Conservation (phyloP, 1,140 invertebrate species). For the Pachypsylla venusta region DNA sequence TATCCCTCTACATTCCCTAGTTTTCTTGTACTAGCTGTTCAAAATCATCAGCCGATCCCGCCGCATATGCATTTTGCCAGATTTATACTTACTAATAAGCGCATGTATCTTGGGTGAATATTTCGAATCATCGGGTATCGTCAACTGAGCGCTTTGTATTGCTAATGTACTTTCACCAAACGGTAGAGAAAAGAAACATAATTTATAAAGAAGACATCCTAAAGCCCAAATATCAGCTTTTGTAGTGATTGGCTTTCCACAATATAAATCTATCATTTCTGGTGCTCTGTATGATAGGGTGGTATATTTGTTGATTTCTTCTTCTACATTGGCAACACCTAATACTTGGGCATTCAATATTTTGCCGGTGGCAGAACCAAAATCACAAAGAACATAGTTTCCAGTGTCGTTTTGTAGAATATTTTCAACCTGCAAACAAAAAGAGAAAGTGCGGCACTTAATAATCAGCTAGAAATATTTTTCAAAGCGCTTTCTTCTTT, state of each 20-base stretch:
- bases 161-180: constrained; percentile 89
- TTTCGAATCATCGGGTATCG: constrained; percentile 67
- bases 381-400: constrained; percentile 74
- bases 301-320: constrained; percentile 89
- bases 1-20: too few species aligned
- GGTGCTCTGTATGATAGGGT: constrained; percentile 85
- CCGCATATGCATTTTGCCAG: too few species aligned
- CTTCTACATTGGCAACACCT: constrained; percentile 59
- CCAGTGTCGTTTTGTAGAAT: constrained; percentile 63
- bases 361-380: constrained; percentile 76
- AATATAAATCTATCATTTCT: constrained; percentile 92
- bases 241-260: constrained; percentile 71
- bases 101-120: constrained; percentile 47
- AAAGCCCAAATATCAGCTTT: constrained; percentile 89
- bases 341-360: constrained; percentile 55
- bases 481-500: too few species aligned
- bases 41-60: too few species aligned
- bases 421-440: constrained; percentile 59
- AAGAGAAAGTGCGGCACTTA: neutral
- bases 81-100: constrained; percentile 36
- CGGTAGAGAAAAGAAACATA: constrained; percentile 82
- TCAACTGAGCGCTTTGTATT: constrained; percentile 81
- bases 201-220: constrained; percentile 78
- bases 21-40: too few species aligned
- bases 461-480: too few species aligned